A percentile compares a stretch with the other conserved stretches of the same genome.
phyloP scores from a whole-genome alignment of 1,140 invertebrate genomes.

The Eufriesea mexicana region DNA sequence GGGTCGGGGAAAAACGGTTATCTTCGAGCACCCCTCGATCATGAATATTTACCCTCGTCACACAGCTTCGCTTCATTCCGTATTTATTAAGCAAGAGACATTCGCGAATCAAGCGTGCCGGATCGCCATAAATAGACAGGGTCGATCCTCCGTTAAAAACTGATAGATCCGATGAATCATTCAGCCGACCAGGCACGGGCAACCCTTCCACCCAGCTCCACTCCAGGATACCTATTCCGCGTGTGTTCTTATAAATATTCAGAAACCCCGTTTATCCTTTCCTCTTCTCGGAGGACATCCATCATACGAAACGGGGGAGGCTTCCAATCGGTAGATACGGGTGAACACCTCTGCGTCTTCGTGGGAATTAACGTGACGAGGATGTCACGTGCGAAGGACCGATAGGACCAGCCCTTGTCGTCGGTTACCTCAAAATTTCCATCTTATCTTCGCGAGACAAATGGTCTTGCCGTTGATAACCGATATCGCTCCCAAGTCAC shows the following conservation, averaged over 20 bases:
- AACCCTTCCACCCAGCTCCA: constrained; percentile 1
- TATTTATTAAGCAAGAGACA: constrained; percentile 31
- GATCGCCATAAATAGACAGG: constrained; percentile 20
- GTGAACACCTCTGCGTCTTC: background rate
- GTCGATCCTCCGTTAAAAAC: constrained; percentile 19
- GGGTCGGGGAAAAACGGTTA: background rate
- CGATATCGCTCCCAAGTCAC: no score
- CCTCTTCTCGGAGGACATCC: constrained; percentile 1
- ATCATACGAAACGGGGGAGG: background rate
- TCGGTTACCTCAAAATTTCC: background rate
- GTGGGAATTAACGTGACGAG: background rate
- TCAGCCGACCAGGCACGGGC: background rate
- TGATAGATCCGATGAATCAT: constrained; percentile 37
- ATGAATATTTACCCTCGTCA: constrained; percentile 27
- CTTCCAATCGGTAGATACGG: background rate
- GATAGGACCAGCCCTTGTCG: background rate
- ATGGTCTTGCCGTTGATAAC: no score
- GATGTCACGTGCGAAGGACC: background rate
- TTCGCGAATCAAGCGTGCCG: constrained; percentile 9
- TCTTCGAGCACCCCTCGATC: background rate
- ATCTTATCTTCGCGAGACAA: no score
- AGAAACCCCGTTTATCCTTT: constrained; percentile 19
- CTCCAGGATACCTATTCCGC: constrained; percentile 19
- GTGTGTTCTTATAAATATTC: constrained; percentile 45
- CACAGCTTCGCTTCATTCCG: background rate